Conservation (phyloP, 2,888 invertebrate genomes). For the Diarsia rubi region DNA sequence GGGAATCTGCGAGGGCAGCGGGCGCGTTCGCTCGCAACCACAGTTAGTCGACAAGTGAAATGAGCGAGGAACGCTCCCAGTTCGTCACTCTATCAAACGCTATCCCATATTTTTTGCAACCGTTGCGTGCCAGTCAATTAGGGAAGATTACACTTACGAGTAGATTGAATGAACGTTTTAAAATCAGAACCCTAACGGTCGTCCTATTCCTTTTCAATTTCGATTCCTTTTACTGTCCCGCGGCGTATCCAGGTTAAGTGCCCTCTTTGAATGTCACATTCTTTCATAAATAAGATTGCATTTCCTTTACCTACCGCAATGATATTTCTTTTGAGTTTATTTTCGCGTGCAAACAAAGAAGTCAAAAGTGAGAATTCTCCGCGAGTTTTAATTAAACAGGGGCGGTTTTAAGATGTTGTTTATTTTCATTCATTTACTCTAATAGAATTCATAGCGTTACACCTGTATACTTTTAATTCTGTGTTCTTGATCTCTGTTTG, state of each 20-base stretch:
- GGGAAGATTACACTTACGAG: conserved; percentile 71
- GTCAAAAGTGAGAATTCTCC: conserved; percentile 35
- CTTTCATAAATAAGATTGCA: conserved; percentile 57
- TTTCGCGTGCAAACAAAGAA: conserved; percentile 42
- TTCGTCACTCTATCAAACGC: conserved; percentile 70
- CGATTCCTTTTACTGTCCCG: conserved; percentile 54
- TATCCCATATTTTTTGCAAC: conserved; percentile 75
- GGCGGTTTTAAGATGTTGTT: conserved; percentile 46
- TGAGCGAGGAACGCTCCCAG: conserved; percentile 76
- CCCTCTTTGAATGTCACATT: conserved; percentile 57
- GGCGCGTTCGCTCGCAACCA: conserved; percentile 77
- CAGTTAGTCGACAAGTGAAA: conserved; percentile 81
- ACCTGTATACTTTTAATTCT: conserved; percentile 43
- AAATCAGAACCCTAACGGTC: conserved; percentile 55
- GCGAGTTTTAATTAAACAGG: conserved; percentile 59
- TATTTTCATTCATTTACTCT: conserved; percentile 58
- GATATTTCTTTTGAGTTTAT: conserved; percentile 49
- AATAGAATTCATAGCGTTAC: conserved; percentile 51
- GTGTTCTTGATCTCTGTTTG: conserved; percentile 44
- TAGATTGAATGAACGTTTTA: conserved; percentile 72
- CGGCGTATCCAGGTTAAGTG: conserved; percentile 64
- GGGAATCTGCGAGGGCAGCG: conserved; percentile 60
- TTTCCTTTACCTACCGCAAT: conserved; percentile 52
- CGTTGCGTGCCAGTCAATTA: conserved; percentile 76
- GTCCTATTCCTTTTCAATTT: conserved; percentile 56